Percentiles rank a stretch among this genome's conserved stretches.
Evolutionary conservation across 2,888 invertebrate species (phyloP).

Genomic region (Gryllus longicercus): DNA sequence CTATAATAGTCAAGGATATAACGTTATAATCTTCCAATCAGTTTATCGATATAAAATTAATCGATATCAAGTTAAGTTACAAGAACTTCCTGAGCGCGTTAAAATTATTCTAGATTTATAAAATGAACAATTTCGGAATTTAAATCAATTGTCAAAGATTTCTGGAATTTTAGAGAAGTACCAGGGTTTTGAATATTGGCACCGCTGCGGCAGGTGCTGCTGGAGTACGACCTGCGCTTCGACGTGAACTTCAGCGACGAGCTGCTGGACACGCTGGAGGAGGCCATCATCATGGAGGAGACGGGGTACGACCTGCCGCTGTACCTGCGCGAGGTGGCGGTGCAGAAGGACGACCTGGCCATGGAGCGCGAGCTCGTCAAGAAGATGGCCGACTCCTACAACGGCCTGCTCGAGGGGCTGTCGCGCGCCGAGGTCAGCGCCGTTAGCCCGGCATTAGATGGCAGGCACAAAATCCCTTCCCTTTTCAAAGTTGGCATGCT

Average conservation of each 20-base stretch:
- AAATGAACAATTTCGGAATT: too few species aligned
- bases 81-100: too few species aligned
- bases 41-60: too few species aligned
- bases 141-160: too few species aligned
- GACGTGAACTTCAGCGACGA: slow-evolving; percentile 60
- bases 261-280: slow-evolving; percentile 65
- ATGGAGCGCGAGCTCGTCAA: slow-evolving; percentile 62
- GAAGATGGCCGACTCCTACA: slow-evolving; percentile 62
- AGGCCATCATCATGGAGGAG: slow-evolving; percentile 71
- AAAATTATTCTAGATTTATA: too few species aligned
- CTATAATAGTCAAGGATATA: too few species aligned
- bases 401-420: slow-evolving; percentile 60
- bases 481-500: too few species aligned
- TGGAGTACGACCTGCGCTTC: slow-evolving; percentile 21
- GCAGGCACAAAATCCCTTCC: too few species aligned
- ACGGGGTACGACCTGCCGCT: slow-evolving; percentile 59
- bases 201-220: neutral
- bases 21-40: too few species aligned
- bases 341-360: slow-evolving; percentile 62
- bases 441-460: too few species aligned
- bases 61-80: too few species aligned
- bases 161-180: too few species aligned
- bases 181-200: neutral
- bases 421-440: slow-evolving; percentile 63
- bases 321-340: slow-evolving; percentile 54